A percentile compares a stretch with the other conserved stretches of the same genome.
phyloP scores from a whole-genome alignment of 2,113 vertebrate genomes.

The Lathamus discolor region DNA sequence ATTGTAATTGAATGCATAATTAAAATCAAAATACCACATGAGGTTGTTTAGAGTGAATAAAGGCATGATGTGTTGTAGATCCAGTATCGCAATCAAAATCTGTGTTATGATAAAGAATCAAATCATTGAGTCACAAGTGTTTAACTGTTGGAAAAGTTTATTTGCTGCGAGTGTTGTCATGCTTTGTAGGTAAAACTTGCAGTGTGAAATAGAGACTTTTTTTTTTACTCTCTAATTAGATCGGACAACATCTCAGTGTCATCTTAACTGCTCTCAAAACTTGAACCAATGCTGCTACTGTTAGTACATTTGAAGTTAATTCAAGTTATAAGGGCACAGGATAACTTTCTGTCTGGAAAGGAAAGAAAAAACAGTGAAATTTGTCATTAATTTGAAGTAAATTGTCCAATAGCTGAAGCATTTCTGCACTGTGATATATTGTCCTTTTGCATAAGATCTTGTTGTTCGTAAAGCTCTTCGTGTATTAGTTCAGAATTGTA shows the following conservation, averaged over 20 bases:
- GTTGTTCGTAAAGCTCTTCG: not conserved
- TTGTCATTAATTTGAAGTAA: not conserved
- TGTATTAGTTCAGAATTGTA: not conserved
- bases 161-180: not conserved
- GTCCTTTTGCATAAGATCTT: not conserved
- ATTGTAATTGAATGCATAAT: slow-evolving; percentile 54
- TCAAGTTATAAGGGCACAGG: not conserved
- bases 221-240: not conserved
- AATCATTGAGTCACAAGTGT: not conserved
- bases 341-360: not conserved
- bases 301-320: not conserved
- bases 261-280: not conserved
- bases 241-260: not conserved
- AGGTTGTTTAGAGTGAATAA: not conserved
- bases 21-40: slow-evolving; percentile 53
- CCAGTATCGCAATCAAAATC: not conserved
- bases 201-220: not conserved
- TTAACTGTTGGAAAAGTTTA: not conserved
- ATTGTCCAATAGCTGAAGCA: not conserved
- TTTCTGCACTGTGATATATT: not conserved
- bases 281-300: not conserved
- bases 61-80: not conserved
- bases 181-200: not conserved
- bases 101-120: not conserved
- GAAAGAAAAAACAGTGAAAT: not conserved